Base-by-base conservation (phyloP, 35 echinoderm and acorn worm genomes). In the Strongylocentrotus purpuratus region DNA sequence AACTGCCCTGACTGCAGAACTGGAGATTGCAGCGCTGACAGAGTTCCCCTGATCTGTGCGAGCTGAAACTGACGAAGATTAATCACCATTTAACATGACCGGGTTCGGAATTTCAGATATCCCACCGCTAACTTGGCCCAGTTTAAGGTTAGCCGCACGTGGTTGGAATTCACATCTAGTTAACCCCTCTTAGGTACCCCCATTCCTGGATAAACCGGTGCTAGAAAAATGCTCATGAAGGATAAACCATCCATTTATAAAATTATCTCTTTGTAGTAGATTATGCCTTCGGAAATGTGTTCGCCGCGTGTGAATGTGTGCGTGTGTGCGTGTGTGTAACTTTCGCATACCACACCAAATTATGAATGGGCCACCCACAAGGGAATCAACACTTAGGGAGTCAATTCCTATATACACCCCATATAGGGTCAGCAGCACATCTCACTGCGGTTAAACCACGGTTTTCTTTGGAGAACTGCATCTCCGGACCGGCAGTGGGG, bases 51-150 rank as follows among this genome's bases (percentile, higher is more conserved):
- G 65, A 28, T 78, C 22, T 78, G 18, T 25, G 65, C 65, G 18
- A 33, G 87, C 87, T 28, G 87, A 89, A 41, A 89, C 87, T 31
- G 87, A 89, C 87, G 45, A 33, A 31, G 87, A 89, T 89, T 89
- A 89, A 89, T 89, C 87, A 89, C 87, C 87, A 45, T 89, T 89
- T 89, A 89, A 89, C 45, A 46, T 46, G 87, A 89, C 87, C 87
- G 87, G 87, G 87, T 89, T 33, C 31, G 87, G 87, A 89, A 89
- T 89, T 33, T 46, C 87, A 89, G 87, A 89, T 45, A 89, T 89
- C 87, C 87, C 45, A 89, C 17, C 87, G 87, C 87, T 46, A 89
- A 89, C 87, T 78, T 89, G 87, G 87, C 87, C 87, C 87, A 89
- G 87, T 89, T 89, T 46, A 46, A 89, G 87, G 87, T 78, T 78